These are phyloP conservation scores for Ypsolopha sequella DNA, from an alignment of 2,888 invertebrate species.

Conservation along the genomic window DNA sequence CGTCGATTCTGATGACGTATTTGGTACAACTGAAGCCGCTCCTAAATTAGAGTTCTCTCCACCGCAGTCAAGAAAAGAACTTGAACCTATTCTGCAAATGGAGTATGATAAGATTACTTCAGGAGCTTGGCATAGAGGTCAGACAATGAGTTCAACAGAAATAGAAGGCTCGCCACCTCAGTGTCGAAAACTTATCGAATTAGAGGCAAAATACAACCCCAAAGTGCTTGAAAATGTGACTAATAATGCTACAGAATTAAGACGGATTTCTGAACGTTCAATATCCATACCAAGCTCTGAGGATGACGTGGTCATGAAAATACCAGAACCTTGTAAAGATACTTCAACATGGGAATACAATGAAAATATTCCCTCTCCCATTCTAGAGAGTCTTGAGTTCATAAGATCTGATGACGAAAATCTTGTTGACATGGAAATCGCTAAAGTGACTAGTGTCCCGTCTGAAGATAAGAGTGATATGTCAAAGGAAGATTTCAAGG, in stretches of 20 bases:
- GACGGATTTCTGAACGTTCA: slow-evolving; percentile 80
- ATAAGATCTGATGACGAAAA: slow-evolving; percentile 72
- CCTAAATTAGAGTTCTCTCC: slow-evolving; percentile 81
- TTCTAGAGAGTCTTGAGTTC: slow-evolving; percentile 72
- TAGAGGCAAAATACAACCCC: slow-evolving; percentile 75
- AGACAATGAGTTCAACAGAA: slow-evolving; percentile 83
- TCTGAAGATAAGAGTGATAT: slow-evolving; percentile 42
- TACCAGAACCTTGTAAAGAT: slow-evolving; percentile 64
- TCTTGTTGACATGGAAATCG: slow-evolving; percentile 65
- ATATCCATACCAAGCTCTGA: slow-evolving; percentile 83
- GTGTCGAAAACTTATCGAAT: slow-evolving; percentile 74
- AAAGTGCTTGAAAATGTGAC: slow-evolving; percentile 74
- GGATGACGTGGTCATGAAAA: slow-evolving; percentile 75
- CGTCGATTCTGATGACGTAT: slow-evolving; percentile 82
- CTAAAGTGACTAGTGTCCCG: slow-evolving; percentile 64
- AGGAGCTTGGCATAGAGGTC: slow-evolving; percentile 76
- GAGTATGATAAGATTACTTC: slow-evolving; percentile 79
- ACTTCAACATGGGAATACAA: slow-evolving; percentile 74
- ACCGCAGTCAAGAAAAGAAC: slow-evolving; percentile 81
- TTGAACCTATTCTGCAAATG: slow-evolving; percentile 79
- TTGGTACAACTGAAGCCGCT: slow-evolving; percentile 81
- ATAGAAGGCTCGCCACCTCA: slow-evolving; percentile 83
- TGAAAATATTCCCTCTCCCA: slow-evolving; percentile 75
- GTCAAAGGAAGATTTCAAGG: slow-evolving; percentile 34
- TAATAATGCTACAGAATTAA: slow-evolving; percentile 75